These are phyloP conservation scores for Harpalus rubripes DNA, from an alignment of 2,888 invertebrate species.

Conservation along the genomic window DNA sequence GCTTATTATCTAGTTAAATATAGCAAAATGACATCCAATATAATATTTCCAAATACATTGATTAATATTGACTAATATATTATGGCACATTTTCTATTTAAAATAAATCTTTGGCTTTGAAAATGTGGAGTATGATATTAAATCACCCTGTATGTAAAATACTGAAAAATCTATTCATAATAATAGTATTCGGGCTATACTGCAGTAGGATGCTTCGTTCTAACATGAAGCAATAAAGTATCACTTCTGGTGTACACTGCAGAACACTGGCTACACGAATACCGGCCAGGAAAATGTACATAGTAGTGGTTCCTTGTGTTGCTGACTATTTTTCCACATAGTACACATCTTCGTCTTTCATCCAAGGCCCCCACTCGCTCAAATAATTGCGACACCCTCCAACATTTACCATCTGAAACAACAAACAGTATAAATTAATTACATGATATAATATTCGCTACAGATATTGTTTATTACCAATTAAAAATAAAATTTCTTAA, in stretches of 20 bases:
- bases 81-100: constrained; percentile 37
- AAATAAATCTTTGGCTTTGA: constrained; percentile 14
- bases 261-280: constrained; percentile 80
- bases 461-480: constrained; percentile 61
- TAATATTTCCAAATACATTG: constrained; percentile 28
- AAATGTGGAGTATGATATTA: constrained; percentile 33
- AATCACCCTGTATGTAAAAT: constrained; percentile 47
- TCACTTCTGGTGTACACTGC: constrained; percentile 82
- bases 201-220: constrained; percentile 79
- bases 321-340: constrained; percentile 82
- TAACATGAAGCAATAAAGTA: constrained; percentile 80
- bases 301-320: constrained; percentile 82
- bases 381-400: constrained; percentile 81
- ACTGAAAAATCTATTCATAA: constrained; percentile 13
- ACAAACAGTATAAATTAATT: constrained; percentile 38
- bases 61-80: constrained; percentile 41
- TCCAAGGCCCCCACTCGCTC: constrained; percentile 81
- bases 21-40: constrained; percentile 39
- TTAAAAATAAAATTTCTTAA: constrained; percentile 56
- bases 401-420: constrained; percentile 79
- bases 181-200: constrained; percentile 58
- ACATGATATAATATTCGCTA: not conserved
- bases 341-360: constrained; percentile 80
- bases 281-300: constrained; percentile 82
- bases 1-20: constrained; percentile 17